Conservation (phyloP, 2,113 vertebrate genomes). For the Speoplatyrhinus poulsoni region DNA sequence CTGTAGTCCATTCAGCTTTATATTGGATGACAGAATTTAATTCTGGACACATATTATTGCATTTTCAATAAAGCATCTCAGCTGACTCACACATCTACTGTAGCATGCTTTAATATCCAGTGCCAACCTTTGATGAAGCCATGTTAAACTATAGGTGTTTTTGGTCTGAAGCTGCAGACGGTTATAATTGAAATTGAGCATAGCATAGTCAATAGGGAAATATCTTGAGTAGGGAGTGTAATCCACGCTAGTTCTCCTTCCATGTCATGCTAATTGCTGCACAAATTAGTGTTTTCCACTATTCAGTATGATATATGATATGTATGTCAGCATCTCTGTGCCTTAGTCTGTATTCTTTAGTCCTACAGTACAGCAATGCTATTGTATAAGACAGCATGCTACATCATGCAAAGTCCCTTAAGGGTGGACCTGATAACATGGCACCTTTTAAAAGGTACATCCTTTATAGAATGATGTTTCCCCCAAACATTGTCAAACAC, state of each 20-base stretch:
- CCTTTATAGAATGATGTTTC: too few species aligned
- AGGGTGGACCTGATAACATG: too few species aligned
- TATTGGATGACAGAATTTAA: constrained; percentile 3
- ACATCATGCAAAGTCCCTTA: constrained; percentile 19
- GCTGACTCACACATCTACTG: background rate
- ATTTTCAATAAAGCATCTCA: background rate
- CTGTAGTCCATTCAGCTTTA: constrained; percentile 12
- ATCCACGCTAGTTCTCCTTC: constrained; percentile 44
- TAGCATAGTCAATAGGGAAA: constrained; percentile 23
- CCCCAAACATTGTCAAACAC: too few species aligned
- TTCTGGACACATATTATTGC: background rate
- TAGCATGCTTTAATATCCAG: background rate
- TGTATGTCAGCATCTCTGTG: too few species aligned
- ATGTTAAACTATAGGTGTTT: background rate
- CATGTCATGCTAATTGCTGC: constrained; percentile 46
- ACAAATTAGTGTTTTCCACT: constrained; percentile 21
- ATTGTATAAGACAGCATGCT: constrained; percentile 15
- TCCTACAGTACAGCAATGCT: constrained; percentile 7
- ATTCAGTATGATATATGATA: background rate
- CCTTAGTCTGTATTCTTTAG: constrained; percentile 14
- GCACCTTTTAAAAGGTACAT: too few species aligned
- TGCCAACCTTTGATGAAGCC: background rate
- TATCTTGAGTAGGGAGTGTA: constrained; percentile 32
- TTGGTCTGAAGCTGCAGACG: too few species aligned
- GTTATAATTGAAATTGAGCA: constrained; percentile 1